A percentile compares a stretch with the other conserved stretches of the same genome.
Evolutionary conservation across 2,113 vertebrate genomes (phyloP).

Genomic region (Casuarius casuarius): DNA sequence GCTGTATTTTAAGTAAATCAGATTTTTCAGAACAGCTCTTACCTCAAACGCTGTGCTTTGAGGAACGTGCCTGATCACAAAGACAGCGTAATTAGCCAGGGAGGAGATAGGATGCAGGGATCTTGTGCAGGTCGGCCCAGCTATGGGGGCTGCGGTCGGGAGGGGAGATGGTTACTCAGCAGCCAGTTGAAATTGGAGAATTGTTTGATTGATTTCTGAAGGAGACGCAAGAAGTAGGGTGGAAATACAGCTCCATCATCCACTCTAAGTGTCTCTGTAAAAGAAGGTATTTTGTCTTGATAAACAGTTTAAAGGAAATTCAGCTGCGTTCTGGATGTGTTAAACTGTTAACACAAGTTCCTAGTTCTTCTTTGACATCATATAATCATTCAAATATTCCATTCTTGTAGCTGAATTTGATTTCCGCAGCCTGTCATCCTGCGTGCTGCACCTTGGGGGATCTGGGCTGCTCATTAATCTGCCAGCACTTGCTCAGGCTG

Average conservation of each 20-base stretch:
- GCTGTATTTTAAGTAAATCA: neutral
- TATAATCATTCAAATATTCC: neutral
- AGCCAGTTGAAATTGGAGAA: neutral
- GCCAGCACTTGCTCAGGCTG: neutral
- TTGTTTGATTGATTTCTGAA: neutral
- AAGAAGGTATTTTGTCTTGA: neutral
- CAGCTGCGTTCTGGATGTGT: neutral
- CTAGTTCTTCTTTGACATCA: neutral
- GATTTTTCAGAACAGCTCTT: neutral
- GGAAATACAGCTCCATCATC: neutral
- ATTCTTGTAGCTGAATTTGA: neutral
- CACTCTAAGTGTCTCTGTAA: neutral
- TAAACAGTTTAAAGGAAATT: neutral
- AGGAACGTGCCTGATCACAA: neutral
- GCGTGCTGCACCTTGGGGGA: neutral
- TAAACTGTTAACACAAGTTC: neutral
- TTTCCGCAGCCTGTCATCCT: neutral
- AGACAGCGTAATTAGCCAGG: neutral
- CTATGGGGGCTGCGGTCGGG: neutral
- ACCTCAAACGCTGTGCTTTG: neutral
- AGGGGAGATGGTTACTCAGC: neutral
- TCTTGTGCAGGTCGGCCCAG: neutral
- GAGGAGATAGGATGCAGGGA: neutral
- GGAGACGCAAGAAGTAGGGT: neutral
- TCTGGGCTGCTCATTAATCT: constrained; percentile 21